phyloP scores from a whole-genome alignment of 2,888 invertebrate species.

The Heliothis peltigera region DNA sequence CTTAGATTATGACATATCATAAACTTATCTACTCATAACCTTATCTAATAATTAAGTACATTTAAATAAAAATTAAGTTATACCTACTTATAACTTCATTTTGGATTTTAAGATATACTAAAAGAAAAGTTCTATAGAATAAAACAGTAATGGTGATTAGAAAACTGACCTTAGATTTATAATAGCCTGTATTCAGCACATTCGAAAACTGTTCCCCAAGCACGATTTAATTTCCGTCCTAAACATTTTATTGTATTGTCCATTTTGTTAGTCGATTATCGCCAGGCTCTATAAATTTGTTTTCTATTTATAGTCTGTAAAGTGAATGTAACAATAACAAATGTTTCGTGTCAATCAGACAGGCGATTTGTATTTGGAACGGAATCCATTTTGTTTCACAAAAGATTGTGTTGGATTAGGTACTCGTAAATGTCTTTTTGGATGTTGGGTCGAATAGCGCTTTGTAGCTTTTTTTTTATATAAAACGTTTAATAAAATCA shows the following conservation, averaged over 20 bases:
- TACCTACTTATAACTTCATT: too few species aligned
- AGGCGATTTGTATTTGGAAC: slow-evolving; percentile 39
- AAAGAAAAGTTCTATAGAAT: too few species aligned
- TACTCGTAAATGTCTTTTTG: slow-evolving; percentile 21
- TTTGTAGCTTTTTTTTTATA: neutral
- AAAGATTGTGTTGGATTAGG: slow-evolving; percentile 29
- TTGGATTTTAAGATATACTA: too few species aligned
- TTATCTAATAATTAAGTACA: too few species aligned
- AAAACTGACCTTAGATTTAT: slow-evolving; percentile 10
- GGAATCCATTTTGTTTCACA: slow-evolving; percentile 39
- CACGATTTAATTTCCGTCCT: slow-evolving; percentile 48
- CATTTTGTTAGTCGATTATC: slow-evolving; percentile 42
- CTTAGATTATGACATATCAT: too few species aligned
- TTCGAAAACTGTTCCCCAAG: slow-evolving; percentile 28
- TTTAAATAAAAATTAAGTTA: too few species aligned
- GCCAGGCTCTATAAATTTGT: slow-evolving; percentile 48
- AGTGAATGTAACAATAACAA: slow-evolving; percentile 47
- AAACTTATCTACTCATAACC: too few species aligned
- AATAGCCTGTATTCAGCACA: slow-evolving; percentile 19
- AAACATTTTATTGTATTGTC: slow-evolving; percentile 45
- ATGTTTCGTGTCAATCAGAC: slow-evolving; percentile 52
- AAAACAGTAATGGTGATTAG: neutral
- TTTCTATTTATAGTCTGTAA: slow-evolving; percentile 43
- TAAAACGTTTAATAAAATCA: too few species aligned
- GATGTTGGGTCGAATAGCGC: slow-evolving; percentile 16